These are phyloP conservation scores for Cepaea nemoralis DNA, from an alignment of 1,140 invertebrate genomes.

Conservation along the genomic window DNA sequence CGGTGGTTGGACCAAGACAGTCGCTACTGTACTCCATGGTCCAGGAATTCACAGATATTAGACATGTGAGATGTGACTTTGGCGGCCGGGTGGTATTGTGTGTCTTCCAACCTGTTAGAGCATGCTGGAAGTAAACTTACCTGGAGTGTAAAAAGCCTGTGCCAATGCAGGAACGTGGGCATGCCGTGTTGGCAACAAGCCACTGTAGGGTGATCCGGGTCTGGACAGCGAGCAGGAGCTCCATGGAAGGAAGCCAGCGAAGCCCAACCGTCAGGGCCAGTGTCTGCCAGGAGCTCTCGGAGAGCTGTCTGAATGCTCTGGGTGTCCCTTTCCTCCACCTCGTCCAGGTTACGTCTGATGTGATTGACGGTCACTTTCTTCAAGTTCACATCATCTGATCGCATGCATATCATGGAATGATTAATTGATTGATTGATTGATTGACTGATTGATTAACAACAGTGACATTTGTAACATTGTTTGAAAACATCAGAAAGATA, in stretches of 20 bases:
- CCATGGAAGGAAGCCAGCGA: background rate
- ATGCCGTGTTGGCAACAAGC: conserved; percentile 53
- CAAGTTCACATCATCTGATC: background rate
- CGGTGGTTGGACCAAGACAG: too few relatives aligned
- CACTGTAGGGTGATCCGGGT: background rate
- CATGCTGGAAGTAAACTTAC: conserved; percentile 38
- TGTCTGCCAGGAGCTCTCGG: background rate
- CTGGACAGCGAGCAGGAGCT: background rate
- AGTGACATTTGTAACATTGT: too few relatives aligned
- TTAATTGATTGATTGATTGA: too few relatives aligned
- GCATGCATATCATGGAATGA: too few relatives aligned
- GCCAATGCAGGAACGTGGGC: conserved; percentile 55
- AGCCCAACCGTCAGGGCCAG: background rate
- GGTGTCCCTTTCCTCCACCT: background rate
- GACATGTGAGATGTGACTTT: too few relatives aligned
- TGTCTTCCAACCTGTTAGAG: too few relatives aligned
- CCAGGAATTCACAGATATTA: too few relatives aligned
- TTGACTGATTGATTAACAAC: too few relatives aligned
- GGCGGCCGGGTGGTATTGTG: too few relatives aligned
- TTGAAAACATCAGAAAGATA: too few relatives aligned
- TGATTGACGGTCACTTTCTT: background rate
- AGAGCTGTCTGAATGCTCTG: background rate
- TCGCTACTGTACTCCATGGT: too few relatives aligned
- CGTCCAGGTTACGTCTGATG: background rate
- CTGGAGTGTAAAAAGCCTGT: conserved; percentile 50